These are phyloP conservation scores for Pituophis catenifer DNA, from an alignment of 2,113 vertebrate genomes.

Conservation along the genomic window DNA sequence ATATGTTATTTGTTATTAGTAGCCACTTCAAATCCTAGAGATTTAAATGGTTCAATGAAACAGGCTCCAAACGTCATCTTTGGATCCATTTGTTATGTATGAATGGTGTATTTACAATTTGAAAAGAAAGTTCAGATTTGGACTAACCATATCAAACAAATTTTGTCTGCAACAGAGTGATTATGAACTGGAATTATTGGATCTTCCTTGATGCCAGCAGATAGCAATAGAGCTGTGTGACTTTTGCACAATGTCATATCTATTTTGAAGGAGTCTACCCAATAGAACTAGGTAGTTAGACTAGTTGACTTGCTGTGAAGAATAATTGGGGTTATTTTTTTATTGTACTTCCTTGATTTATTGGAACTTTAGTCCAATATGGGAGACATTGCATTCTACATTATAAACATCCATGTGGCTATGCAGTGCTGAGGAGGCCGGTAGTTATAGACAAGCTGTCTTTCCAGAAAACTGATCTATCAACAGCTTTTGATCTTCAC, in stretches of 20 bases:
- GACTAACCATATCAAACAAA: neutral
- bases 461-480: neutral
- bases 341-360: neutral
- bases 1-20: neutral
- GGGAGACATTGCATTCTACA: neutral
- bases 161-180: neutral
- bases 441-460: neutral
- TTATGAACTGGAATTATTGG: neutral
- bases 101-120: neutral
- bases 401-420: neutral
- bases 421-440: neutral
- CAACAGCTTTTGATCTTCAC: neutral
- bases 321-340: neutral
- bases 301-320: neutral
- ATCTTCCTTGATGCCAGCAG: neutral
- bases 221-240: neutral
- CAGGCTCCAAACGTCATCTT: neutral
- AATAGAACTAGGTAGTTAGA: no score
- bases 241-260: neutral
- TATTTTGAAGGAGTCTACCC: neutral
- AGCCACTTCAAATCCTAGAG: neutral
- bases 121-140: rapidly evolving
- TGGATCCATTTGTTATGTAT: neutral
- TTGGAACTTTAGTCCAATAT: neutral
- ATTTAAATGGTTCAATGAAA: neutral